A percentile compares a stretch with the other conserved stretches of the same genome.
Evolutionary conservation across 2,797 vertebrate species (phyloP).

Genomic region (Chelmon rostratus): DNA sequence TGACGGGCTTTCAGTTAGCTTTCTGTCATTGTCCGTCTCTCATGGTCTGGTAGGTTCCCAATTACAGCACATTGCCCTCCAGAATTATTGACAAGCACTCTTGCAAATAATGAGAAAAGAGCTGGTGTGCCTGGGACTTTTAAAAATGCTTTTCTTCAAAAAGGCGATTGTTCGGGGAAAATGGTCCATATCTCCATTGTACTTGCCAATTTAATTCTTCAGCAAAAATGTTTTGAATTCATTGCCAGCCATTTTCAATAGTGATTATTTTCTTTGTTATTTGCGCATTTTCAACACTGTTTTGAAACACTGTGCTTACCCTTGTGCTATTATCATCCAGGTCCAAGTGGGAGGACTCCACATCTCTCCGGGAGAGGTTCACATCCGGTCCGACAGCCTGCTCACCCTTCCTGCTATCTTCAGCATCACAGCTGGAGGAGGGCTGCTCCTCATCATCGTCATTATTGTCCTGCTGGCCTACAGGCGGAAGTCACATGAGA

Average conservation of each 20-base stretch:
- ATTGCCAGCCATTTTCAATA: not conserved
- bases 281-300: not conserved
- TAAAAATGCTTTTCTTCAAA: constrained; percentile 16
- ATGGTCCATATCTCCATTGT: not conserved
- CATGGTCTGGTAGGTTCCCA: constrained; percentile 70
- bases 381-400: constrained; percentile 92
- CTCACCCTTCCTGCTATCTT: constrained; percentile 94
- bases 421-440: constrained; percentile 94
- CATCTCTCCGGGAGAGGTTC: constrained; percentile 94
- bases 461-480: constrained; percentile 96
- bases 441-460: constrained; percentile 94
- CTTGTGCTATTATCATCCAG: constrained; percentile 68
- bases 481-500: constrained; percentile 95
- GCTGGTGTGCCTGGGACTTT: constrained; percentile 17
- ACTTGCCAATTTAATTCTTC: constrained; percentile 9
- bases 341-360: constrained; percentile 94
- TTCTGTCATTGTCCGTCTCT: constrained; percentile 77
- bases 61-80: constrained; percentile 52
- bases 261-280: not conserved
- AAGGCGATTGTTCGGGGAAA: constrained; percentile 20
- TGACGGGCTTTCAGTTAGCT: constrained; percentile 64
- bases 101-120: constrained; percentile 56
- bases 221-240: constrained; percentile 7
- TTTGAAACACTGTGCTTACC: not conserved
- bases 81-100: constrained; percentile 67